Base-by-base conservation (phyloP, 2,113 vertebrate species). In the Stictonetta naevosa region DNA sequence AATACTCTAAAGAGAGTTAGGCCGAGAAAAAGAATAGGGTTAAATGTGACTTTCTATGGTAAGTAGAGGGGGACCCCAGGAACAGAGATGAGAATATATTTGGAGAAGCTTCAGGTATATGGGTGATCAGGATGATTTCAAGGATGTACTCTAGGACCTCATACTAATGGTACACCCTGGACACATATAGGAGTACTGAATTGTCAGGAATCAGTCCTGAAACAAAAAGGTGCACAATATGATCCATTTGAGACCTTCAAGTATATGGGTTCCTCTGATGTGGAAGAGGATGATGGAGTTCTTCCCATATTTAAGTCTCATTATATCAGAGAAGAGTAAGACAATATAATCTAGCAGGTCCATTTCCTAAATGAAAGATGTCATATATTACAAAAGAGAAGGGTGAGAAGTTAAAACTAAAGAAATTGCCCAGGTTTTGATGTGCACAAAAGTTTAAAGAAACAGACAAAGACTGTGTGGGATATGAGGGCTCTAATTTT, bases 141-240 rank as follows among this genome's bases (percentile, higher is more conserved):
- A 38, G 38, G 38, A 38, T 38, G 38, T 38, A 10, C 38, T 38
- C 38, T 38, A 62, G 26, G 6, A 90, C 7, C 14, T 95, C 11
- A 3, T 1, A 5, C 6, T 77, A 29, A 18, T 0, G 0, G 6
- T 52, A 50, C 16, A 81, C 31, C 13, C 12, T 55, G 13, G 62
- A 71, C 83, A 83, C 69, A 2, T 1, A 28, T 5, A 50, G 22
- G 13, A 58, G 2, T 80, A 50, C 3, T 22, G 14, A 59, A 56
- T 46, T 7, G 62, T 6, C 21, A 50, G 17, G 17, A 64, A 52
- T 22, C 4, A 34, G 22, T 48, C 42, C 13, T 82, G 11, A 72
- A 81, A n/a, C 25, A 55, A 59, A 18, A 46, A 71, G 5, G 19
- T 21, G 17, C 1, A 12, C 67, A 36, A 78, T 78, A 59, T 59